A percentile compares a stretch with the other conserved stretches of the same genome.
Conservation (phyloP, 2,888 invertebrate genomes). For the Bembecia ichneumoniformis region DNA sequence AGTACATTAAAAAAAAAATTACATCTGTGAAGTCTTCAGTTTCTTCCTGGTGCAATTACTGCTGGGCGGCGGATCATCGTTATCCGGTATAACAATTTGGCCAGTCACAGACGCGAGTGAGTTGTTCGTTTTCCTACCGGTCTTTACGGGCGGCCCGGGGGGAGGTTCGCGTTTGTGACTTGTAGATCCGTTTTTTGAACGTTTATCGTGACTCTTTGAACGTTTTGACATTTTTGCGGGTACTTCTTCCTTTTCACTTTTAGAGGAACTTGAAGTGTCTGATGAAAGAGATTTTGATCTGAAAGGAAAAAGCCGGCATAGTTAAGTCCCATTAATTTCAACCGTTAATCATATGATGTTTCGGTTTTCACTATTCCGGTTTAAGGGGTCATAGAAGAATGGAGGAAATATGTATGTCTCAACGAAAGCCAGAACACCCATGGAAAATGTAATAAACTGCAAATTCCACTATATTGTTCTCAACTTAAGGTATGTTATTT, state of each 20-base stretch:
- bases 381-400: too few relatives aligned
- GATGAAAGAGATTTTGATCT: slow-evolving; percentile 51
- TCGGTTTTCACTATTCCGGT: not conserved
- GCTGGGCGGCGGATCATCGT: slow-evolving; percentile 53
- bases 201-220: slow-evolving; percentile 44
- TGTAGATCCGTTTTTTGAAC: slow-evolving; percentile 48
- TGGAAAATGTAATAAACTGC: too few relatives aligned
- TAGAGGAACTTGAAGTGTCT: slow-evolving; percentile 40
- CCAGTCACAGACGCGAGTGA: slow-evolving; percentile 88
- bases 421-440: too few relatives aligned
- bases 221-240: slow-evolving; percentile 46
- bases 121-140: slow-evolving; percentile 88
- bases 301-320: slow-evolving; percentile 11
- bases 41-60: slow-evolving; percentile 57
- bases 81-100: slow-evolving; percentile 81
- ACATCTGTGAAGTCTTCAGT: slow-evolving; percentile 80
- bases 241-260: slow-evolving; percentile 46
- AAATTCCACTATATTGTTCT: too few relatives aligned
- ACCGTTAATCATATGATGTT: too few relatives aligned
- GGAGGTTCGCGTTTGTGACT: slow-evolving; percentile 54
- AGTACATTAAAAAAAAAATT: slow-evolving; percentile 28
- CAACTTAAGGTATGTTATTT: too few relatives aligned
- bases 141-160: slow-evolving; percentile 49
- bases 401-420: too few relatives aligned
- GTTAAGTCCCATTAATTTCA: not conserved